Evolutionary conservation across 2,888 invertebrate species (phyloP), one percentile per base, ranked within the genome.

Genomic region (Octonoba sinensis): DNA sequence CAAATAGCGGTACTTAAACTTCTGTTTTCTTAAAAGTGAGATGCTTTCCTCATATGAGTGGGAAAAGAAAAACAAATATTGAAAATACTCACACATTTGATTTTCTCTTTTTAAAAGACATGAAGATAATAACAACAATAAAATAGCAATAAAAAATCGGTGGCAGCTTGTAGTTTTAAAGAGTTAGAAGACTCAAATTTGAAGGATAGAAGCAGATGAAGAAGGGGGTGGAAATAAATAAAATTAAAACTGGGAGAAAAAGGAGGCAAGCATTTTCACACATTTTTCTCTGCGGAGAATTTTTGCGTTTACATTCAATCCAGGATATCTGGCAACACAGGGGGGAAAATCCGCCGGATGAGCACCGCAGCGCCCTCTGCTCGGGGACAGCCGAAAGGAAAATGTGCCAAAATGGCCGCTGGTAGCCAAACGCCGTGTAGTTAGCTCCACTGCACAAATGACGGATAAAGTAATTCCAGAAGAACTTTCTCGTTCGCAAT

Each of bases 251-350:
- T n/a, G 64, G 74, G 69, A 66, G 73, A 71, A 56, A 73, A 44
- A 56, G 54, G 66, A 62, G 12, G 27, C 67, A 24, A 57, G 67
- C 73, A 64, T 73, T 73, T 73, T 81, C 73, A 72, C 79, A 81
- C 79, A 69, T 81, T 81, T 81, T 60, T 16, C 46, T 60, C 56
- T 22, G 79, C 54, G 44, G 69, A 46, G 67, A 54, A 72, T 72
- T 81, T 69, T 67, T 62, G 79, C 79, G 62, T 79, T 79, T 67
- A 60, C 79, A 67, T 81, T 74, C 73, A 69, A 74, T 69, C 69
- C 36, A 60, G 27, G 65, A 69, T 47, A 81, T 81, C 73, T 81
- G 79, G 79, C 79, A 81, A 81, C 64, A 54, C 27, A 46, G n/a
- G 44, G 16, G 44, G 6, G 59, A 15, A 36, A 36, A 36, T 36